Evolutionary conservation across 2,888 invertebrate genomes (phyloP), one percentile per base, ranked within the genome.

Genomic region (Eudasyphora cyanicolor): DNA sequence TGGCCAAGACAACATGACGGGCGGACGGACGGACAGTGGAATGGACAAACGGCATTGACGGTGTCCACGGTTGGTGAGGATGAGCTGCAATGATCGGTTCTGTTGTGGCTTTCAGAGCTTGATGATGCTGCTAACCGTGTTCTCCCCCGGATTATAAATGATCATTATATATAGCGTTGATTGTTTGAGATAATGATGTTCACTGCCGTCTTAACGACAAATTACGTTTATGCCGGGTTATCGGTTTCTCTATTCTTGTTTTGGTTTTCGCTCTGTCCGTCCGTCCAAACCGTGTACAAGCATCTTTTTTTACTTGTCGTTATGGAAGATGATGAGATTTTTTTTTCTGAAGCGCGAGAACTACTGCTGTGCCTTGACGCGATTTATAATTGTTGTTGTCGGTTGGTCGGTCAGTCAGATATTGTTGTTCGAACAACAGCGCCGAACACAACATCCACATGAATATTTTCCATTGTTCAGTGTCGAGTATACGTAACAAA

Each of bases 401-500:
- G 45, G 14, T n/a, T 45, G 45, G 45, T 45, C n/a, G 38, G 5
- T 32, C 7, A 35, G 10, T 7, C 29, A 29, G 54, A 14, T 45
- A 32, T 60, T 29, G 32, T 60, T 29, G 14, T 45, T 45, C 45
- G 32, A 62, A 27, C 42, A 45, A 69, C 84, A n/a, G n/a, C n/a
- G n/a, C n/a, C n/a, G n/a, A n/a, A n/a, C n/a, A n/a, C n/a, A n/a
- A n/a, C n/a, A 85, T 62, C 29, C 85, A 77, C 76, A 82, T 85
- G 69, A 77, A 76, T 81, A 83, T 84, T 69, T 71, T 85, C 87
- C 87, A 86, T 87, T 82, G 80, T 85, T 79, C 85, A 85, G 79
- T 89, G 88, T 85, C 86, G 87, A 89, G 87, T 87, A 90, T 87
- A 88, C 87, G 90, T 88, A 89, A 90, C 90, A 88, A 90, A 90